Conservation (phyloP, 1,140 invertebrate genomes). For the Anastrepha obliqua region DNA sequence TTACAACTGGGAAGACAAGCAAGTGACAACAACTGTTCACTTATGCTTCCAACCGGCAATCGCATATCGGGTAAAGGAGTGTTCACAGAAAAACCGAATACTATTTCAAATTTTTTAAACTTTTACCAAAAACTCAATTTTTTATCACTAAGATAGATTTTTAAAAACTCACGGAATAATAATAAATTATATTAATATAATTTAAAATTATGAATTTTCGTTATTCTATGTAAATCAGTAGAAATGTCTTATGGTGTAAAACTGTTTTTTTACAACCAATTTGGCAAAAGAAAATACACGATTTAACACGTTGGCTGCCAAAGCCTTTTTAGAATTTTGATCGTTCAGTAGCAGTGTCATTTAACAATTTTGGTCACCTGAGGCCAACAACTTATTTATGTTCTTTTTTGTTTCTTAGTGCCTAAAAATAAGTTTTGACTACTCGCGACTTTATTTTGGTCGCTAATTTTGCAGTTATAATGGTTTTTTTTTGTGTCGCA, state of each 20-base stretch:
- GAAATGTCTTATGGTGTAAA: neutral
- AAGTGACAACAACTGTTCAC: conserved; percentile 31
- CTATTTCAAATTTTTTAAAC: neutral
- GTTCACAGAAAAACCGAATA: neutral
- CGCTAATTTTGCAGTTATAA: no score
- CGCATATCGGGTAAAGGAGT: neutral
- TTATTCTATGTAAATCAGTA: neutral
- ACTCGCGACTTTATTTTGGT: no score
- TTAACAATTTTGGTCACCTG: no score
- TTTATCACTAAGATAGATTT: neutral
- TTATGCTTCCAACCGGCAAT: neutral
- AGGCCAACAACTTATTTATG: no score
- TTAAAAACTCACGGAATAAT: neutral
- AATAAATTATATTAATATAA: neutral
- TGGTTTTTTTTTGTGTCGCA: no score
- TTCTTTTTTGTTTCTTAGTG: no score
- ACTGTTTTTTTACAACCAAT: neutral
- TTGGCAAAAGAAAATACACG: no score
- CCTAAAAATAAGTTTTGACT: no score
- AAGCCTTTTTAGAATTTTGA: no score
- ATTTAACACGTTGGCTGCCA: no score
- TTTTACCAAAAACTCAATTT: neutral
- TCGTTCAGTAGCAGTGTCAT: no score
- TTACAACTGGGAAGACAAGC: neutral
- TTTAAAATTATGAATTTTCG: neutral